A percentile compares a stretch with the other conserved stretches of the same genome.
phyloP scores from a whole-genome alignment of 1,140 invertebrate genomes.

The Temnothorax nylanderi region DNA sequence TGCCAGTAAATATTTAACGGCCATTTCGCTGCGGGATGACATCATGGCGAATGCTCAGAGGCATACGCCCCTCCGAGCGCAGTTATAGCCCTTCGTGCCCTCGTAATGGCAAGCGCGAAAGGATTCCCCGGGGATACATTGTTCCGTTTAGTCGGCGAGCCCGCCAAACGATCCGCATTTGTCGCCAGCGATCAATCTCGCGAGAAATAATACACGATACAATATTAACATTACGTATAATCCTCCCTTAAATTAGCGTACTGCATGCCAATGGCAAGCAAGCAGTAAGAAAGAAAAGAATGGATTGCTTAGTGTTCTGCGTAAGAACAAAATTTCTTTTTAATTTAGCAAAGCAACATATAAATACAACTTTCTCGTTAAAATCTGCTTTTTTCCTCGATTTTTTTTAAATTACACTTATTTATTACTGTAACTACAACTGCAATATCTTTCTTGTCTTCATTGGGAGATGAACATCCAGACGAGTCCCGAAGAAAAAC shows the following conservation, averaged over 20 bases:
- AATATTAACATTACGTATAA: background rate
- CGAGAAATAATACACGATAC: background rate
- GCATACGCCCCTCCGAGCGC: background rate
- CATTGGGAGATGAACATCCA: background rate
- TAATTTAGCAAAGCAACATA: background rate
- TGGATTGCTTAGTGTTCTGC: background rate
- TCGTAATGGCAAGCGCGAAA: conserved; percentile 49
- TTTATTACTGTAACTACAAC: background rate
- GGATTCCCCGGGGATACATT: conserved; percentile 23
- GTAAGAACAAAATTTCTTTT: background rate
- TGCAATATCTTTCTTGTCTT: background rate
- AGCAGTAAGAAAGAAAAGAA: background rate
- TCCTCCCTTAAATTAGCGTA: background rate
- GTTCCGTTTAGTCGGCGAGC: conserved; percentile 20
- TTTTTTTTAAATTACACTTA: background rate
- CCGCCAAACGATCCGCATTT: conserved; percentile 39
- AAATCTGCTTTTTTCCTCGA: background rate
- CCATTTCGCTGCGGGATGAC: conserved; percentile 34
- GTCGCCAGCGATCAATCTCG: conserved; percentile 18
- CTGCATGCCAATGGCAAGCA: background rate
- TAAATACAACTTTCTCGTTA: background rate
- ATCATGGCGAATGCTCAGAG: conserved; percentile 43
- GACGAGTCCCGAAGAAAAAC: background rate
- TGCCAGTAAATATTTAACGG: conserved; percentile 70
- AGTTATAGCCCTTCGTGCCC: conserved; percentile 27